These are phyloP conservation scores for Craterocephalus amniculus DNA, from an alignment of 2,797 vertebrate genomes.

Conservation along the genomic window DNA sequence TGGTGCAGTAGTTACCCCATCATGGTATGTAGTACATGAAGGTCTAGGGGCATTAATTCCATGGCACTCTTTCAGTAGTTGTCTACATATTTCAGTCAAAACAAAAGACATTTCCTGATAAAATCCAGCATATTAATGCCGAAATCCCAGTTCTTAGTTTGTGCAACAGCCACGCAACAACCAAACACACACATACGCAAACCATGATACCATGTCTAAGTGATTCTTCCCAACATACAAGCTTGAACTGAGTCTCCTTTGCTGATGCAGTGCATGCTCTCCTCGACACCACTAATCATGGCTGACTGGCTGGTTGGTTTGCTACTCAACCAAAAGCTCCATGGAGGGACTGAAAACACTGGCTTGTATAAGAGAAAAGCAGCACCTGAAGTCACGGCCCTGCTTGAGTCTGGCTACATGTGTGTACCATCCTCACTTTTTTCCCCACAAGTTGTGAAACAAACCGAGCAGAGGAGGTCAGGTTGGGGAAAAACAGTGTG, in stretches of 20 bases:
- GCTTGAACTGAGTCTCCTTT: slow-evolving; percentile 44
- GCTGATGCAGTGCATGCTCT: slow-evolving; percentile 44
- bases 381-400: slow-evolving; percentile 32
- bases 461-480: slow-evolving; percentile 19
- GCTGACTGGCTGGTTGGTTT: slow-evolving; percentile 40
- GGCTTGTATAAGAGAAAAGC: slow-evolving; percentile 7
- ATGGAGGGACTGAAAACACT: slow-evolving; percentile 40
- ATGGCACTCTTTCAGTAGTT: neutral
- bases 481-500: slow-evolving; percentile 56
- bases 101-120: neutral
- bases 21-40: neutral
- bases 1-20: neutral
- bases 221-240: slow-evolving; percentile 52
- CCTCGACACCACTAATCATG: slow-evolving; percentile 18
- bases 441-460: slow-evolving; percentile 35
- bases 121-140: neutral
- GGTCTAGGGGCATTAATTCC: neutral
- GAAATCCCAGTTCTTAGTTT: too few relatives aligned
- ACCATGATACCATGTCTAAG: slow-evolving; percentile 41
- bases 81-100: neutral
- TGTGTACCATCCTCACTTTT: slow-evolving; percentile 31
- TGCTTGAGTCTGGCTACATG: slow-evolving; percentile 34
- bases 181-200: slow-evolving; percentile 10
- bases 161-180: slow-evolving; percentile 2
- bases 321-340: slow-evolving; percentile 36